Base-by-base conservation (phyloP, 2,888 invertebrate species). In the Nesidiocoris tenuis region DNA sequence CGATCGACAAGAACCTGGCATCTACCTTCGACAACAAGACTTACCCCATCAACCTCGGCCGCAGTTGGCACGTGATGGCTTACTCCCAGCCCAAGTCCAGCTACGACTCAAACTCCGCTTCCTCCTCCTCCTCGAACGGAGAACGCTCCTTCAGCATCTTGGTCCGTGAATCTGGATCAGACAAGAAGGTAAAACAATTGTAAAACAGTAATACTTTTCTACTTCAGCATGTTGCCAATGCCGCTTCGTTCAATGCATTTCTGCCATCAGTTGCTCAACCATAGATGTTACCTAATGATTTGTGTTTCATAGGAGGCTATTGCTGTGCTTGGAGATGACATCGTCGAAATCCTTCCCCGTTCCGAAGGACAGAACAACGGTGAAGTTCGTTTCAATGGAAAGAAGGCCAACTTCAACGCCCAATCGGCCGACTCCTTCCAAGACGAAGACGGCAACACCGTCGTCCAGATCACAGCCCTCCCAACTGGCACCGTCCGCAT, bases 21-120 rank as follows among this genome's bases (percentile, higher is more conserved):
- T 86, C 84, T 79, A 91, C 91, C 1, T 91, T 91, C 83, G 90
- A 91, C 83, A 87, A 88, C 81, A 86, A 85, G 57, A 85, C 82
- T 84, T 90, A 88, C 82, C 84, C 87, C 12, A 84, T 88, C 79
- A 82, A 85, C 25, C 80, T 85, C 81, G 83, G 85, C 81, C 80
- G 84, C 59, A 86, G 87, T 39, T 90, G 90, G 90, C 88, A 90
- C 80, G 79, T 79, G 16, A 77, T 79, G 76, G 77, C 77, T 66
- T 74, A 74, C 25, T 77, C 76, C 55, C 70, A 76, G 54, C 61
- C 67, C 16, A 77, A 68, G 39, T 23, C 63, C 16, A 39, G 75
- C 63, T 72, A 75, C 55, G 55, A 78, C 74, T 64, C 74, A 17
- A 18, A 57, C 61, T 61, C 54, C 17, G 65, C 55, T 2, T 66